Evolutionary conservation across 2,113 vertebrate species (phyloP).

Genomic region (Zapornia atra): DNA sequence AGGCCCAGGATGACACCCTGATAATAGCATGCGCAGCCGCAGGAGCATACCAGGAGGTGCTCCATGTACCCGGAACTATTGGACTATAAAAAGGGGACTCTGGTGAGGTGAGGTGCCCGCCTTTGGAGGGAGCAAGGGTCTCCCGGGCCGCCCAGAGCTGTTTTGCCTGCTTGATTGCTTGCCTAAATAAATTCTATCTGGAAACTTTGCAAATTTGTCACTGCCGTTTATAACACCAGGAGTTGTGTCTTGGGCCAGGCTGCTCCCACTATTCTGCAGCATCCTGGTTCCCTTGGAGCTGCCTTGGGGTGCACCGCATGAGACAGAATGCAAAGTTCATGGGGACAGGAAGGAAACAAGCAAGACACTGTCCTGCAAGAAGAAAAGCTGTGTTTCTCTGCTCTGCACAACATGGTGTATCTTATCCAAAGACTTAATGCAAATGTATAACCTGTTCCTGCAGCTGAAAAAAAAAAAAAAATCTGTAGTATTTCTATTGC

Average conservation of each 20-base stretch:
- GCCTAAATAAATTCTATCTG: too few relatives aligned
- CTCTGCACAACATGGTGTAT: rapidly evolving
- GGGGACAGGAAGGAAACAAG: background rate
- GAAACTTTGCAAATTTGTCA: too few relatives aligned
- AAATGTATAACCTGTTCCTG: slow-evolving; percentile 19
- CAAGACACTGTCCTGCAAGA: background rate
- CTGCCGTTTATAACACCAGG: too few relatives aligned
- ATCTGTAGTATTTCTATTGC: slow-evolving; percentile 34
- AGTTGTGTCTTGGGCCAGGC: background rate
- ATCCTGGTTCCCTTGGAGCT: background rate
- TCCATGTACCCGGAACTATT: too few relatives aligned
- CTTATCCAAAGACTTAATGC: background rate
- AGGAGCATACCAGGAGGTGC: too few relatives aligned
- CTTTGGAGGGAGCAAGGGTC: too few relatives aligned
- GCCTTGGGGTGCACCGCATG: rapidly evolving
- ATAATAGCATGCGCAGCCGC: too few relatives aligned
- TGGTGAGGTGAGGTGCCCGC: too few relatives aligned
- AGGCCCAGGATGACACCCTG: too few relatives aligned
- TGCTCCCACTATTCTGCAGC: background rate
- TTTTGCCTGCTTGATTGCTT: too few relatives aligned
- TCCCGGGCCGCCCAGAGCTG: too few relatives aligned
- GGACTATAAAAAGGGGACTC: too few relatives aligned
- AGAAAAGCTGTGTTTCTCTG: background rate
- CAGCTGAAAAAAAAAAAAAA: background rate
- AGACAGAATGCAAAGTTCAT: background rate